Conservation (phyloP, 1,140 invertebrate genomes). For the Diabrotica virgifera region DNA sequence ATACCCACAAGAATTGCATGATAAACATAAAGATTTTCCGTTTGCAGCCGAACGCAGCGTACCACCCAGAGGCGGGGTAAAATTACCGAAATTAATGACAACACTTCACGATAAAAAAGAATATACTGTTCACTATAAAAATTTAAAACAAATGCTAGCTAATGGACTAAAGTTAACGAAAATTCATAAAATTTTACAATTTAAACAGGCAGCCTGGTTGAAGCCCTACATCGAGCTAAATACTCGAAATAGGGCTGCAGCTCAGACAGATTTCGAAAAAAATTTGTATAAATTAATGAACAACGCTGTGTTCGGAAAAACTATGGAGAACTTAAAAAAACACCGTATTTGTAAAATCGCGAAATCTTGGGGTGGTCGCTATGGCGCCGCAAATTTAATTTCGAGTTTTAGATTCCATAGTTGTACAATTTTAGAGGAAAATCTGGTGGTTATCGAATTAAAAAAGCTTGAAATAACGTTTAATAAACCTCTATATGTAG, state of each 20-base stretch:
- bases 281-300: constrained; percentile 51
- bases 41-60: constrained; percentile 41
- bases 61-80: constrained; percentile 23
- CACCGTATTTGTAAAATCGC: too few species aligned
- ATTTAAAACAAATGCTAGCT: constrained; percentile 22
- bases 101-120: constrained; percentile 38
- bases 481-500: constrained; percentile 45
- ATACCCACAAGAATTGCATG: constrained; percentile 25
- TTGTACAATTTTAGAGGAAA: constrained; percentile 42
- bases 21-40: constrained; percentile 46
- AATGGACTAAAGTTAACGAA: constrained; percentile 6
- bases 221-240: constrained; percentile 47
- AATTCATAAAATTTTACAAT: constrained; percentile 40
- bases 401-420: constrained; percentile 24
- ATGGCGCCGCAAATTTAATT: background rate
- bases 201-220: constrained; percentile 46
- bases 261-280: constrained; percentile 48
- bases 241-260: constrained; percentile 38
- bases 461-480: constrained; percentile 35
- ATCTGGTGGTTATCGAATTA: constrained; percentile 23
- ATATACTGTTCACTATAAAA: constrained; percentile 47
- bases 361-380: constrained; percentile 21
- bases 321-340: too few species aligned
- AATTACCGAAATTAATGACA: constrained; percentile 46
- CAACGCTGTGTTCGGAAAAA: constrained; percentile 28